Base-by-base conservation (phyloP, 2,888 invertebrate genomes). In the Chironomus riparius region DNA sequence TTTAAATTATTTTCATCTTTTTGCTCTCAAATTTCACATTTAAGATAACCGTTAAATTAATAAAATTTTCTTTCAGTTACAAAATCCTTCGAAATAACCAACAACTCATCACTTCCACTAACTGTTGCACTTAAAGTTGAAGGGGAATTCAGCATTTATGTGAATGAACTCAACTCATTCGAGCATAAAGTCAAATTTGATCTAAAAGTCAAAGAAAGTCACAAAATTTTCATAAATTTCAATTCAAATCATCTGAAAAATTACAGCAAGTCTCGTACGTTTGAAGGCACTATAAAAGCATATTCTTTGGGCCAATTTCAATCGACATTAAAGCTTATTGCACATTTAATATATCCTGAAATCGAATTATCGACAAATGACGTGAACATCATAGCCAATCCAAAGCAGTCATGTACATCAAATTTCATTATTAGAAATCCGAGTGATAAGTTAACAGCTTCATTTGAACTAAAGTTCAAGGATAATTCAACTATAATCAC, bases 81-180 rank as follows among this genome's bases (percentile, higher is more conserved):
- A 70, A 50, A 50, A 21, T 13, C 48, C 4, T 13, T 70, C 4
- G n/a, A 70, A 47, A 47, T 73, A 6, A 18, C 15, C 7, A 75
- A 75, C 68, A 48, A 50, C 6, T 75, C 75, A 22, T 22, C 21
- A 48, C 50, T 75, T 2, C 75, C 75, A 24, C 47, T 75, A 15
- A 48, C 75, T 21, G 48, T 75, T 48, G 21, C 68, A 13, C 50
- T 75, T 3, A 75, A 75, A 75, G 47, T 68, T 22, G 75, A 68
- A 24, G 75, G 75, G 15, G 28, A 75, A 48, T 75, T 75, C 68
- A 68, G 4, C 18, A 38, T 68, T 13, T 21, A 56, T 15, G 5
- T 7, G n/a, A 22, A 47, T 6, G 50, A 75, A 47, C 12, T 18
- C 12, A 47, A 69, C 7, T 12, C 47, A 3, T 47, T 3, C 38